These are phyloP conservation scores for Agrochola lota DNA, from an alignment of 2,888 invertebrate species.

Conservation along the genomic window DNA sequence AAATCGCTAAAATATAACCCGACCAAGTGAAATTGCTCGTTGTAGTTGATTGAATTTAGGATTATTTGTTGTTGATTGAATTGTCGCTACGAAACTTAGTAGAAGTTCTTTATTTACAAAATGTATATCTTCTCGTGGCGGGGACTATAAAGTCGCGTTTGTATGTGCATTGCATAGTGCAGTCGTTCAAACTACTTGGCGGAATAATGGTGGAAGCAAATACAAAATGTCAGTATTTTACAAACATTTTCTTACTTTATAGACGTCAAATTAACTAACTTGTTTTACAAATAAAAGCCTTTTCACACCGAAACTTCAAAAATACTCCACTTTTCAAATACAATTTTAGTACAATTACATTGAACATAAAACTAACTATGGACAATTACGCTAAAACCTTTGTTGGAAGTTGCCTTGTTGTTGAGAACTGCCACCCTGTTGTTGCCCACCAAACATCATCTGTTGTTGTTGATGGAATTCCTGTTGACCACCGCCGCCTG, in stretches of 20 bases:
- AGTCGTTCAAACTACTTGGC: background rate
- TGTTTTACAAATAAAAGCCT: background rate
- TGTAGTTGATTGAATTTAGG: no score
- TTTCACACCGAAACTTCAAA: background rate
- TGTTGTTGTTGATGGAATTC: conserved; percentile 92
- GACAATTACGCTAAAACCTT: conserved; percentile 86
- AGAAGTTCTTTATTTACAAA: no score
- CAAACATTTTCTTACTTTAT: conserved; percentile 31
- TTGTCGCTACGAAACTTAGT: no score
- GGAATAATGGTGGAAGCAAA: conserved; percentile 4
- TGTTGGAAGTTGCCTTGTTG: conserved; percentile 93
- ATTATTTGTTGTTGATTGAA: no score
- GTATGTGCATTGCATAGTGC: no score
- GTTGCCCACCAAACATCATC: conserved; percentile 93
- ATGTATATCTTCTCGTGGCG: no score
- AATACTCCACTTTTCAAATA: background rate
- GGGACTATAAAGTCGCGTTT: background rate
- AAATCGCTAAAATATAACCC: no score
- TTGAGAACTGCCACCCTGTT: conserved; percentile 88
- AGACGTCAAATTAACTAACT: conserved; percentile 10
- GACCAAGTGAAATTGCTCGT: no score
- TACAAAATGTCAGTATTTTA: conserved; percentile 53
- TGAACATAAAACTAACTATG: conserved; percentile 5
- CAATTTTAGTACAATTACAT: conserved; percentile 6
- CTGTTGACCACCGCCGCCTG: conserved; percentile 82